A percentile compares a stretch with the other conserved stretches of the same genome.
Conservation (phyloP, 2,888 invertebrate species). For the Aphidius colemani region DNA sequence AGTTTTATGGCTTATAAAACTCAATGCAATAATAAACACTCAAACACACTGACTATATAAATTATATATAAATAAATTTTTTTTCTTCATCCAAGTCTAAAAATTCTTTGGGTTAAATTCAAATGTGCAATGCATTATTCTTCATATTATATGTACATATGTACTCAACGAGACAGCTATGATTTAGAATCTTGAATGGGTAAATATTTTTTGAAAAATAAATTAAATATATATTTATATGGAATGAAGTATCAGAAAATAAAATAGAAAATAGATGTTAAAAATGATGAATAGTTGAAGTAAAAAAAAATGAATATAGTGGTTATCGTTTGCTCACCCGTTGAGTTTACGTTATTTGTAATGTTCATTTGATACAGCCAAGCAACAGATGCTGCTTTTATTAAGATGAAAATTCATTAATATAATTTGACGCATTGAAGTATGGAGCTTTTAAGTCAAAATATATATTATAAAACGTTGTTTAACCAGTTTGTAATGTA, state of each 20-base stretch:
- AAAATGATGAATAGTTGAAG: slow-evolving; percentile 12
- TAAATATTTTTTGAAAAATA: not conserved
- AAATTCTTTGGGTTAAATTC: not conserved
- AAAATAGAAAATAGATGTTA: slow-evolving; percentile 1
- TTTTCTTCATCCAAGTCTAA: not conserved
- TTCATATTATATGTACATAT: not conserved
- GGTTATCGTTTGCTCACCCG: slow-evolving; percentile 40
- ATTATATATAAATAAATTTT: no score
- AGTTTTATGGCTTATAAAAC: not conserved
- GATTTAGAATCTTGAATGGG: not conserved
- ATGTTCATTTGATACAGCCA: slow-evolving; percentile 45
- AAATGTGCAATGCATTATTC: not conserved
- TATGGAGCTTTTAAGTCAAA: slow-evolving; percentile 15
- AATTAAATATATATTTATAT: not conserved
- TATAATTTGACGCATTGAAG: slow-evolving; percentile 40
- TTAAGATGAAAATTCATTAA: slow-evolving; percentile 53
- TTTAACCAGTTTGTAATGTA: not conserved
- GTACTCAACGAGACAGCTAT: not conserved
- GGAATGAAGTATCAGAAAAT: not conserved
- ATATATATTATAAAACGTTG: not conserved
- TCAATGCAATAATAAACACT: slow-evolving; percentile 7
- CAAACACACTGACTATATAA: no score
- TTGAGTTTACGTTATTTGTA: slow-evolving; percentile 48
- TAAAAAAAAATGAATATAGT: slow-evolving; percentile 14
- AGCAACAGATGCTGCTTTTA: slow-evolving; percentile 46